A percentile compares a stretch with the other conserved stretches of the same genome.
Evolutionary conservation across 2,797 vertebrate species (phyloP).

Genomic region (Chromis chromis): DNA sequence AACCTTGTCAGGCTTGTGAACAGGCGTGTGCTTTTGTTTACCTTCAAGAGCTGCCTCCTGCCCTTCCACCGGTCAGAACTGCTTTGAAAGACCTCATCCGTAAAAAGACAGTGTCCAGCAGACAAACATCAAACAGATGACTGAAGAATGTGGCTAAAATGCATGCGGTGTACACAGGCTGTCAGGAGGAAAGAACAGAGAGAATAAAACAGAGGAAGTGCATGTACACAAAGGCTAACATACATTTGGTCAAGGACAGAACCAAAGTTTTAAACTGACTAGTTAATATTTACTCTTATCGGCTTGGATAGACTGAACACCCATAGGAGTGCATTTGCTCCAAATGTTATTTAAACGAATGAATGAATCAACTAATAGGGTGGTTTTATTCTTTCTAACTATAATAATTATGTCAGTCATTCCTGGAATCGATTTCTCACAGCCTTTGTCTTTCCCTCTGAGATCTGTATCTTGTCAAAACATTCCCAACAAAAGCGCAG

Average conservation of each 20-base stretch:
- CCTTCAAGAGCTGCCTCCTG: slow-evolving; percentile 19
- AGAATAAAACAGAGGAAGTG: not conserved
- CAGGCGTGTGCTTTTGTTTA: slow-evolving; percentile 33
- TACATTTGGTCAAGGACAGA: not conserved
- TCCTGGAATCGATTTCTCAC: slow-evolving; percentile 31
- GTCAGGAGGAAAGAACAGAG: slow-evolving; percentile 15
- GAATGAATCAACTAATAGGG: not conserved
- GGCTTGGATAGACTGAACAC: not conserved
- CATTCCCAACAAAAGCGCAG: slow-evolving; percentile 27
- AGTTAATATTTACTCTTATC: not conserved
- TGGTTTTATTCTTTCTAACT: slow-evolving; percentile 9
- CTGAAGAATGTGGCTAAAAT: slow-evolving; percentile 24
- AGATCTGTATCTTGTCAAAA: slow-evolving; percentile 52
- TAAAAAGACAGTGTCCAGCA: slow-evolving; percentile 34
- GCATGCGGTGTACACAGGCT: not conserved
- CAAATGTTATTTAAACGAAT: not conserved
- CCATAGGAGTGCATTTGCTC: not conserved
- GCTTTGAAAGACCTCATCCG: slow-evolving; percentile 35
- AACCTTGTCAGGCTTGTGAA: slow-evolving; percentile 25
- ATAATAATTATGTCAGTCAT: slow-evolving; percentile 34
- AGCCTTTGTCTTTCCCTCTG: slow-evolving; percentile 29
- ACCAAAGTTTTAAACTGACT: not conserved
- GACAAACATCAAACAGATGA: slow-evolving; percentile 45
- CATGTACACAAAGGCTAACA: not conserved
- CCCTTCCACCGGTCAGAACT: slow-evolving; percentile 19